Conservation (phyloP, 2,797 vertebrate genomes). For the Pseudochirops corinnae region DNA sequence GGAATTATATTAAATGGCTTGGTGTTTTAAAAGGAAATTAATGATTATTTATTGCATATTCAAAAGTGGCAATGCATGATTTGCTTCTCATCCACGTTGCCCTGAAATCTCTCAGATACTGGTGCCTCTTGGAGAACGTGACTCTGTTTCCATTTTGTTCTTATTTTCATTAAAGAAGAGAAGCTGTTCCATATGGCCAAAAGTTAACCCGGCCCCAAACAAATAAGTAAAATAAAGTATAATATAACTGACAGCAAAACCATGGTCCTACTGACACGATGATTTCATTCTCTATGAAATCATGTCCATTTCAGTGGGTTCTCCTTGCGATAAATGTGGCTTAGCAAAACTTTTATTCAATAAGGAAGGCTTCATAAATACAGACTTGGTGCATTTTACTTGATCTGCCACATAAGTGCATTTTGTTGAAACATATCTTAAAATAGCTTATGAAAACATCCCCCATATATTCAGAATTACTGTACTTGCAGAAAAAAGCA, state of each 20-base stretch:
- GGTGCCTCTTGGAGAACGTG: neutral
- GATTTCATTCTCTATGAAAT: constrained; percentile 78
- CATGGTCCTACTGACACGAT: neutral
- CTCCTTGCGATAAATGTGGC: constrained; percentile 62
- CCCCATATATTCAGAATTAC: constrained; percentile 83
- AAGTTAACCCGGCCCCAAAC: constrained; percentile 34
- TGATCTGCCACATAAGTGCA: constrained; percentile 74
- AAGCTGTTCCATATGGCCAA: neutral
- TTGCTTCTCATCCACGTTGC: neutral
- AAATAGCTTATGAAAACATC: constrained; percentile 85
- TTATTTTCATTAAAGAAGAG: constrained; percentile 61
- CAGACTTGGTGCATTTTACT: constrained; percentile 78
- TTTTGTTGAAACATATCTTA: constrained; percentile 82
- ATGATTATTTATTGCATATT: constrained; percentile 36
- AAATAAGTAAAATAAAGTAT: constrained; percentile 71
- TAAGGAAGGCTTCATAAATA: constrained; percentile 79
- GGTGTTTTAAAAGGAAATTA: constrained; percentile 45
- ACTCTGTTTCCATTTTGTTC: constrained; percentile 36
- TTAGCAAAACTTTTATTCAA: constrained; percentile 81
- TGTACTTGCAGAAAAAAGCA: constrained; percentile 82
- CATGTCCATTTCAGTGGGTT: constrained; percentile 70
- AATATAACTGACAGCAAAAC: constrained; percentile 59
- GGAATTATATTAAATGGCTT: constrained; percentile 33
- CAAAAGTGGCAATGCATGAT: constrained; percentile 20
- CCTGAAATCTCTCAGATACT: neutral